phyloP scores from a whole-genome alignment of 2,113 vertebrate species.

The Rattus rattus region DNA sequence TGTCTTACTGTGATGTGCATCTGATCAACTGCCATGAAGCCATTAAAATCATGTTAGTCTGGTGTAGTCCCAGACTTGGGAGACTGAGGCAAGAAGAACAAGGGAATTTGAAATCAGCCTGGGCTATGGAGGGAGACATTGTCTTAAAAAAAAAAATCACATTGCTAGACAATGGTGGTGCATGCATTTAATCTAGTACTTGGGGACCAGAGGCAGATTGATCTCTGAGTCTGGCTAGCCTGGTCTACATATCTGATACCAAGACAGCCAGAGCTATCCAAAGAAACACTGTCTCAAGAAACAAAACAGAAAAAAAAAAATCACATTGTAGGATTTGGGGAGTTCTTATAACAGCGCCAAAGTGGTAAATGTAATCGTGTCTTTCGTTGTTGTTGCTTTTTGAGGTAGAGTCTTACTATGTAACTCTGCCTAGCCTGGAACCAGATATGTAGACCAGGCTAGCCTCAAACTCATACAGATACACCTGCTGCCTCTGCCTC shows the following conservation, averaged over 20 bases:
- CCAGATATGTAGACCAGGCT: neutral
- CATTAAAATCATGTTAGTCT: neutral
- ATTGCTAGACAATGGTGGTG: neutral
- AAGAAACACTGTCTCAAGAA: neutral
- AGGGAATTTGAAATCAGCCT: neutral
- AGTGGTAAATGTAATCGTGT: neutral
- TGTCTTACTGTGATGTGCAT: neutral
- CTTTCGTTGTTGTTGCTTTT: neutral
- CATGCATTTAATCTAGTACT: neutral
- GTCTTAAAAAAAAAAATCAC: neutral
- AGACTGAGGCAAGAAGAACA: neutral
- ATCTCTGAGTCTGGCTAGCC: neutral
- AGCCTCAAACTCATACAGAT: neutral
- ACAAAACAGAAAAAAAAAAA: neutral
- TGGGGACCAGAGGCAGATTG: neutral
- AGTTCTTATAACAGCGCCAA: neutral
- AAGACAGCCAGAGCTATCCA: neutral
- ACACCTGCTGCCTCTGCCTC: neutral
- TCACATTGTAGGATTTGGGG: neutral
- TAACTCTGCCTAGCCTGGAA: neutral
- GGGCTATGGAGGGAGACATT: neutral
- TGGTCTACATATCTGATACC: neutral
- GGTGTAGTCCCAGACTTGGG: too few species aligned
- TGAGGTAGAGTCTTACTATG: neutral
- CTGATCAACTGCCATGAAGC: neutral